A percentile compares a stretch with the other conserved stretches of the same genome.
Evolutionary conservation across 2,113 vertebrate species (phyloP).

Genomic region (Smithornis capensis): DNA sequence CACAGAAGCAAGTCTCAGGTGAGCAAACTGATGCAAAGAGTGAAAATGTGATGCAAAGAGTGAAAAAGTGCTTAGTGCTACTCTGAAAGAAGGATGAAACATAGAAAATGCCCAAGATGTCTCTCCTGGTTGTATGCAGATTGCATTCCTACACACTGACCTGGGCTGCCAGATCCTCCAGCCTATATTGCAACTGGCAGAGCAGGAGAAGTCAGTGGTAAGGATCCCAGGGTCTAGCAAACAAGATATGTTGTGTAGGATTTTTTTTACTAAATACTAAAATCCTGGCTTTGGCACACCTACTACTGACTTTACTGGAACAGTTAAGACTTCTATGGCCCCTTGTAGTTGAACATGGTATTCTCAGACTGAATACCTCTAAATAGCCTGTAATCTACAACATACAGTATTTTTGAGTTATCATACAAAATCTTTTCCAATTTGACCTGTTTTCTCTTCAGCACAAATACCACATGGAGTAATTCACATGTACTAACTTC

Average conservation of each 20-base stretch:
- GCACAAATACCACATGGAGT: background rate
- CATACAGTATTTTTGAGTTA: background rate
- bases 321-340: background rate
- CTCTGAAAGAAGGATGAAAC: background rate
- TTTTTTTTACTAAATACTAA: background rate
- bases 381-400: background rate
- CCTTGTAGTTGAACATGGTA: background rate
- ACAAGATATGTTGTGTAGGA: fast-evolving
- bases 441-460: background rate
- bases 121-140: fast-evolving
- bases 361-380: background rate
- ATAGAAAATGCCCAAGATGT: background rate
- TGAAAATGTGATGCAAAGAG: background rate
- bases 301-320: background rate
- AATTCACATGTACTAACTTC: background rate
- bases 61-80: background rate
- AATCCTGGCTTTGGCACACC: background rate
- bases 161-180: background rate
- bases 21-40: background rate
- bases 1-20: background rate
- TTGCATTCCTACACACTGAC: background rate
- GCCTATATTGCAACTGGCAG: background rate
- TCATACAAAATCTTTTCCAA: background rate
- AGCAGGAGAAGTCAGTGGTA: background rate
- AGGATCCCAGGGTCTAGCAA: background rate